These are phyloP conservation scores for Mixornis gularis DNA, from an alignment of 2,113 vertebrate genomes.

Conservation along the genomic window DNA sequence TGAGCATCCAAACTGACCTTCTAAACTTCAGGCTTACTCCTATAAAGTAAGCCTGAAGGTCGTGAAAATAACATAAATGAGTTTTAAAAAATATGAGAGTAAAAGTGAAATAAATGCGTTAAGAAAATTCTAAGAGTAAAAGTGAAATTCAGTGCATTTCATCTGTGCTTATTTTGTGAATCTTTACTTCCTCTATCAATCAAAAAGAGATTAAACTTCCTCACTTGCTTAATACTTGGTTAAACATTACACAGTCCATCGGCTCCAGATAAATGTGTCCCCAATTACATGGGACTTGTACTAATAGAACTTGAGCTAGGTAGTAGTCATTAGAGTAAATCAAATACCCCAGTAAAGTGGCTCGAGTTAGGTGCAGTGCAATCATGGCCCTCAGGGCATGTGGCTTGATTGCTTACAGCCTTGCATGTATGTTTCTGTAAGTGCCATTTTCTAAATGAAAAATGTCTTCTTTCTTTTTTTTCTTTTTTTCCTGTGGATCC, in stretches of 20 bases:
- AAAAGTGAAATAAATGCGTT: background rate
- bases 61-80: background rate
- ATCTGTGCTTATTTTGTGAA: background rate
- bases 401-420: background rate
- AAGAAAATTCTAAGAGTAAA: background rate
- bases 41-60: background rate
- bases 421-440: background rate
- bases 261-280: background rate
- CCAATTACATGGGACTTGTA: background rate
- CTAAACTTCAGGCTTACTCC: background rate
- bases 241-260: background rate
- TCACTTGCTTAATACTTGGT: background rate
- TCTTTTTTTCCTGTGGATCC: background rate
- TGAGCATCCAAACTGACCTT: background rate
- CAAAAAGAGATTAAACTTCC: conserved; percentile 4
- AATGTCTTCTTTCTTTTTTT: background rate
- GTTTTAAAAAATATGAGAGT: background rate
- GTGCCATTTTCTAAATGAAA: background rate
- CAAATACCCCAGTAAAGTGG: background rate
- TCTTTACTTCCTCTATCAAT: background rate
- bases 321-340: conserved; percentile 4
- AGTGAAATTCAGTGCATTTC: background rate
- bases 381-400: background rate
- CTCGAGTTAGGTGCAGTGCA: background rate
- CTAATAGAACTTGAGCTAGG: background rate